Percentiles rank a stretch among this genome's conserved stretches.
Conservation (phyloP, 2,888 invertebrate species). For the Corbicula japonica region DNA sequence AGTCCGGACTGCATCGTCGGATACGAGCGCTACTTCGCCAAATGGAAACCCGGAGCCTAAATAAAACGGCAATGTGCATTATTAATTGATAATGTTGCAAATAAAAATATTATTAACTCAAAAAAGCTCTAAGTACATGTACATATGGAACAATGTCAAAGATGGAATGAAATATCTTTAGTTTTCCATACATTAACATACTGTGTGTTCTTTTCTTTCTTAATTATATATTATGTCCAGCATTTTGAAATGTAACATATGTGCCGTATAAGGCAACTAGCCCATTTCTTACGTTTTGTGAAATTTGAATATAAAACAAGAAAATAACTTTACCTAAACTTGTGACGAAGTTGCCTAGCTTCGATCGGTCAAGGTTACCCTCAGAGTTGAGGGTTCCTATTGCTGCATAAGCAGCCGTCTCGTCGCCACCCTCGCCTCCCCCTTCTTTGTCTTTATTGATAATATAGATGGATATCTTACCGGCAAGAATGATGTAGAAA, state of each 20-base stretch:
- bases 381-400: constrained; percentile 70
- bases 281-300: too few relatives aligned
- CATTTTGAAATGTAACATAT: too few relatives aligned
- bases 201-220: too few relatives aligned
- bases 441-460: constrained; percentile 83
- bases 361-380: constrained; percentile 75
- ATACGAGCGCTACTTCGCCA: constrained; percentile 86
- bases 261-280: too few relatives aligned
- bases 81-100: neutral
- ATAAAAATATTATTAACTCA: neutral
- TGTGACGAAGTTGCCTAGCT: constrained; percentile 83
- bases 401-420: constrained; percentile 63
- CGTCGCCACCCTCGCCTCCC: constrained; percentile 76
- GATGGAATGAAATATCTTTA: too few relatives aligned
- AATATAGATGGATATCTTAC: constrained; percentile 85
- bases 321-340: too few relatives aligned
- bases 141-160: too few relatives aligned
- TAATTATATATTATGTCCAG: too few relatives aligned
- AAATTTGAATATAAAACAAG: too few relatives aligned
- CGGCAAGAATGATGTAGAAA: constrained; percentile 84
- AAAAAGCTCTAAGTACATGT: neutral
- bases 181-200: too few relatives aligned
- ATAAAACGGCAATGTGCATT: neutral
- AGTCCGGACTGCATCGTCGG: constrained; percentile 83
- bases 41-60: constrained; percentile 85